phyloP scores from a whole-genome alignment of 2,797 vertebrate species.

The Cyprinodon diabolis region DNA sequence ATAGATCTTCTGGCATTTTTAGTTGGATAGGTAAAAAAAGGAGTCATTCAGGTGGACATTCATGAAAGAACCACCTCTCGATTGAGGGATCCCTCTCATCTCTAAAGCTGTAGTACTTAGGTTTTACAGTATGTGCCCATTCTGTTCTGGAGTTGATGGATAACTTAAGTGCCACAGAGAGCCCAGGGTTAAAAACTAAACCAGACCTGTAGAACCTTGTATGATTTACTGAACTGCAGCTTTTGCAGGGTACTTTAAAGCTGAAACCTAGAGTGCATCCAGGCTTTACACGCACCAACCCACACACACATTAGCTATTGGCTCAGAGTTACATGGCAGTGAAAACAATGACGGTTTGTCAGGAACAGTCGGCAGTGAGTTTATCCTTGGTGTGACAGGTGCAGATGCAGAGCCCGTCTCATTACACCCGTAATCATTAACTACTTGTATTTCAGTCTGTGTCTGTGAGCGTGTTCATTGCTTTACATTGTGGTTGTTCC shows the following conservation, averaged over 20 bases:
- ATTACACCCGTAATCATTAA: conserved; percentile 73
- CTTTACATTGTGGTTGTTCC: conserved; percentile 31
- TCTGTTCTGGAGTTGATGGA: neutral
- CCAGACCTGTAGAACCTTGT: neutral
- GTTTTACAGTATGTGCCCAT: neutral
- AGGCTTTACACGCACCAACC: conserved; percentile 26
- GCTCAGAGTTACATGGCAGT: conserved; percentile 59
- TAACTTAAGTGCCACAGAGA: neutral
- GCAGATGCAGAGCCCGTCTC: conserved; percentile 62
- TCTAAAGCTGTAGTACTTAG: neutral
- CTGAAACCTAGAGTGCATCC: neutral
- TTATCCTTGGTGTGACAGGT: conserved; percentile 68
- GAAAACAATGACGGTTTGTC: conserved; percentile 69
- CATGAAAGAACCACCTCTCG: too few species aligned
- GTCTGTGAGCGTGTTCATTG: conserved; percentile 19
- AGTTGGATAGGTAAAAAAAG: too few species aligned
- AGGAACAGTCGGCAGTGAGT: conserved; percentile 47
- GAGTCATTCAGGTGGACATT: too few species aligned
- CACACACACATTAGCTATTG: conserved; percentile 56
- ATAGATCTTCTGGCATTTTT: too few species aligned
- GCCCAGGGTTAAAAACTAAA: neutral
- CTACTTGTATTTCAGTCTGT: conserved; percentile 34
- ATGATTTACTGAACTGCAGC: conserved; percentile 3
- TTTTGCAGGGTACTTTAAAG: neutral
- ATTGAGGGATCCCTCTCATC: too few species aligned